These are phyloP conservation scores for Pollenia griseotomentosa DNA, from an alignment of 2,888 invertebrate genomes.

Conservation along the genomic window DNA sequence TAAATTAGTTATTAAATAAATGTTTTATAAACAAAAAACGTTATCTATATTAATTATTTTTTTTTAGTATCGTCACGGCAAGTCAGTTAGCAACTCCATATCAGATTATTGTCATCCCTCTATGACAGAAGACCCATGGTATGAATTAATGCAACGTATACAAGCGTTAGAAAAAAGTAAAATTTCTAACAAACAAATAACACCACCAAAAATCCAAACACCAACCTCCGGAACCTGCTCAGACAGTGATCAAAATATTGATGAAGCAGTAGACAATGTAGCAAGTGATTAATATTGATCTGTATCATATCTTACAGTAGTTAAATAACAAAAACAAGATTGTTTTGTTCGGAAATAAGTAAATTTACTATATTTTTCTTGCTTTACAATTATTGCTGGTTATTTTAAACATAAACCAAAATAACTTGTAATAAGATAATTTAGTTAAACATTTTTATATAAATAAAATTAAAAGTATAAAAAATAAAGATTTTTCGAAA, in stretches of 20 bases:
- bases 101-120: slow-evolving; percentile 80
- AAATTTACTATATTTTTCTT: neutral
- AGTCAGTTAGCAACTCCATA: neutral
- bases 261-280: neutral
- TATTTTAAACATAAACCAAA: neutral
- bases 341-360: neutral
- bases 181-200: slow-evolving; percentile 60
- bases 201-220: neutral
- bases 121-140: slow-evolving; percentile 83
- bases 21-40: too few relatives aligned
- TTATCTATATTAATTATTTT: neutral
- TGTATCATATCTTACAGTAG: neutral
- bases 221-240: neutral
- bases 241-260: slow-evolving; percentile 19
- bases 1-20: neutral
- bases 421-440: too few relatives aligned
- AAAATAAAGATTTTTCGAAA: neutral
- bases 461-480: neutral
- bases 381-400: neutral
- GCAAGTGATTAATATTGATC: slow-evolving; percentile 13
- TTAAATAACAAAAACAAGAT: neutral
- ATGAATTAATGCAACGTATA: slow-evolving; percentile 79
- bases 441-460: neutral
- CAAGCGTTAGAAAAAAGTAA: slow-evolving; percentile 77
- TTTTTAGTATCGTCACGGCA: slow-evolving; percentile 35